Evolutionary conservation across 1,140 invertebrate genomes (phyloP).

Genomic region (Melitaea cinxia): DNA sequence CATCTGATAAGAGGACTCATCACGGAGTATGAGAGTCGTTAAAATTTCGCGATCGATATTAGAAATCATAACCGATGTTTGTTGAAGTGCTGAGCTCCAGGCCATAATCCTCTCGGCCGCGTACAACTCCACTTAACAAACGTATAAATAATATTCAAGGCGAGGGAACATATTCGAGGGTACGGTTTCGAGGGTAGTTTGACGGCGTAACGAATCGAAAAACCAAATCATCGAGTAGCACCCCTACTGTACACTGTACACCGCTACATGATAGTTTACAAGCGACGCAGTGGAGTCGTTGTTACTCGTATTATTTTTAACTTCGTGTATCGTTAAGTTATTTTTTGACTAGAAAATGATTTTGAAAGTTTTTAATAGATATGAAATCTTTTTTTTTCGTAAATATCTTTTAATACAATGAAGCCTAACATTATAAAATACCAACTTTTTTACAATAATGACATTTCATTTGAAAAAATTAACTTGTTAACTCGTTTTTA

Average conservation of each 20-base stretch:
- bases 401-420: too few species aligned
- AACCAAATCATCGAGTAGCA: conserved; percentile 81
- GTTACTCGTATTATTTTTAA: conserved; percentile 17
- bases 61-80: conserved; percentile 78
- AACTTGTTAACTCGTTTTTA: too few species aligned
- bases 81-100: conserved; percentile 76
- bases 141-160: conserved; percentile 81
- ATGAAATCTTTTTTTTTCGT: too few species aligned
- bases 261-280: conserved; percentile 76
- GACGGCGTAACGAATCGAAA: conserved; percentile 81
- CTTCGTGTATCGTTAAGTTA: too few species aligned
- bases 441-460: too few species aligned
- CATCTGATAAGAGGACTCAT: conserved; percentile 38
- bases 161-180: conserved; percentile 79
- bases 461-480: too few species aligned
- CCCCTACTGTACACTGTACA: conserved; percentile 73
- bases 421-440: too few species aligned
- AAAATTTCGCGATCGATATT: conserved; percentile 67
- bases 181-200: conserved; percentile 77
- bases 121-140: conserved; percentile 78
- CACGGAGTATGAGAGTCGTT: conserved; percentile 47
- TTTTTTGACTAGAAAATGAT: too few species aligned
- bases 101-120: conserved; percentile 72
- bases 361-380: too few species aligned
- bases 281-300: conserved; percentile 50